Percentiles rank a stretch among this genome's conserved stretches.
phyloP scores from a whole-genome alignment of 2,113 vertebrate genomes.

The Hypanus sabinus region DNA sequence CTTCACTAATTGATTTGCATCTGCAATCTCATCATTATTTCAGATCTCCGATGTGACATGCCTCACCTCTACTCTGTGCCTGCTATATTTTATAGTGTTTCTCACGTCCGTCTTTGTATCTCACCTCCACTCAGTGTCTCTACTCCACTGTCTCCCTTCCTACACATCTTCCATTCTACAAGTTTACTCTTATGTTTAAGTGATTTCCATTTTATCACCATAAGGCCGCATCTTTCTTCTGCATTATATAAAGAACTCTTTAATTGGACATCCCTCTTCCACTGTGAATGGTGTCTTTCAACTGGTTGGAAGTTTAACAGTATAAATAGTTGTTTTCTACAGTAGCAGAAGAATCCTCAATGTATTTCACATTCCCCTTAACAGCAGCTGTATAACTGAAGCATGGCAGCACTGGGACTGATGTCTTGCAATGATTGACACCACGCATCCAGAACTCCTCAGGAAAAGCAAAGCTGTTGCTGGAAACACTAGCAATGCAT shows the following conservation, averaged over 20 bases:
- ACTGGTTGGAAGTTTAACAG: background rate
- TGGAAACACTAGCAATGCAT: background rate
- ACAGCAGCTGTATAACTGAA: background rate
- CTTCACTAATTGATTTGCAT: background rate
- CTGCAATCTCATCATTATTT: background rate
- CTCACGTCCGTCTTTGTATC: background rate
- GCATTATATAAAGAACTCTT: background rate
- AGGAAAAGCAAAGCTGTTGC: background rate
- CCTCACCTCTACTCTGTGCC: background rate
- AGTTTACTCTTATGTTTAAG: background rate
- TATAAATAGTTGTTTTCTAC: background rate
- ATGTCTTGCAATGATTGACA: background rate
- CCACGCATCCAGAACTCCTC: background rate
- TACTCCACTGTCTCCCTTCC: background rate
- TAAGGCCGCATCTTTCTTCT: background rate
- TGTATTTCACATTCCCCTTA: background rate
- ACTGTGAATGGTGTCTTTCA: background rate
- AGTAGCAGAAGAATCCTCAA: background rate
- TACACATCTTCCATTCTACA: background rate
- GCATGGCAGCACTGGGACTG: background rate
- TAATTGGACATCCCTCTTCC: background rate
- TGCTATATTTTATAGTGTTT: background rate
- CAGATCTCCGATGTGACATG: background rate
- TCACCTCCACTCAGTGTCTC: background rate
- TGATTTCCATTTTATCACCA: background rate